Evolutionary conservation across 1,140 invertebrate species (phyloP), one percentile per base, ranked within the genome.

Genomic region (Ephestia elutella): DNA sequence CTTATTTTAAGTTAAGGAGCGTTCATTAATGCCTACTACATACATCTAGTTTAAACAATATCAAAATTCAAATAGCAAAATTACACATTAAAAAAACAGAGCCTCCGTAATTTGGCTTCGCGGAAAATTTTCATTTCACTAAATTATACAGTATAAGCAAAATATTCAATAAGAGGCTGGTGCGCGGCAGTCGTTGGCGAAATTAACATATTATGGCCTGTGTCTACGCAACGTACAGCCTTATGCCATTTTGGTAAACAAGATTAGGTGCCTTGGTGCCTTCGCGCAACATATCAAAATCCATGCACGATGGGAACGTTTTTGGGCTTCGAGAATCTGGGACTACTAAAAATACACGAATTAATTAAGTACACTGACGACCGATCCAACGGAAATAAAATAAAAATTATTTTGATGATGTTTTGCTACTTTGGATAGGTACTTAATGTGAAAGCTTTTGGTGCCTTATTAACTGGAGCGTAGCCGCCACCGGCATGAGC

Each of bases 141-240:
- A 71, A 73, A 73, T 73, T 76, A 76, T 71, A 68, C 71, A 65
- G 71, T 69, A 59, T 58, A 72, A 68, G 67, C 62, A 78, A 78
- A 71, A 75, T 73, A 78, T 78, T 71, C 72, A 78, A 75, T 78
- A 73, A 70, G 65, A 56, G 68, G 62, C 54, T 63, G 64, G 57
- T 59, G 63, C 61, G 64, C 62, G 62, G 59, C 70, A 69, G 63
- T 71, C 58, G 67, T 64, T 64, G 62, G 51, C 63, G 57, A 70
- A 78, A 78, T 78, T 75, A 78, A 75, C 69, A 78, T 73, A 73
- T 78, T 75, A 77, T 70, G 53, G 68, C 62, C 65, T 66, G 56
- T 58, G 58, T 65, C 62, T 65, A 63, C 56, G 56, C 59, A 58
- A 62, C 64, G 69, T 58, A 66, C 66, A 60, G 66, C 57, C 53